A percentile compares a stretch with the other conserved stretches of the same genome.
These are phyloP conservation scores for Hippocampus comes DNA, from an alignment of 2,113 vertebrate genomes.

Conservation along the genomic window DNA sequence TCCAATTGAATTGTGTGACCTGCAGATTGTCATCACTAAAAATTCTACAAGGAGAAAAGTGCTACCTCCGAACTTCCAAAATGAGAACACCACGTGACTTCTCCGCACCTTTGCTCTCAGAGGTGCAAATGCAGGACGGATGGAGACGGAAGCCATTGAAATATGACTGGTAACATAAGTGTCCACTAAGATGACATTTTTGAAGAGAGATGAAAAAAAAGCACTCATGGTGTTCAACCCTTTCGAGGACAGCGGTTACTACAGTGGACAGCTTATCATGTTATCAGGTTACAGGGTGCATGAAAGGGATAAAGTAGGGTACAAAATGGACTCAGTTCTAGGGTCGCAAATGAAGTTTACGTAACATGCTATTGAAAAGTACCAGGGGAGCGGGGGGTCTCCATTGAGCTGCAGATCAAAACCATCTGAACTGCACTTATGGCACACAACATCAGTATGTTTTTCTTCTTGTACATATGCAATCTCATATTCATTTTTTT, in stretches of 20 bases:
- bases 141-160: conserved; percentile 29
- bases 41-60: not conserved
- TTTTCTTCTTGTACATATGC: too few relatives aligned
- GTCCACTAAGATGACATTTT: conserved; percentile 49
- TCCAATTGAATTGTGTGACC: not conserved
- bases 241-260: too few relatives aligned
- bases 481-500: too few relatives aligned
- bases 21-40: not conserved
- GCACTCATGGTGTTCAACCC: conserved; percentile 14
- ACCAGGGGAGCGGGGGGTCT: too few relatives aligned
- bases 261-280: too few relatives aligned
- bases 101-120: conserved; percentile 11
- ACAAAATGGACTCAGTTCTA: conserved; percentile 23
- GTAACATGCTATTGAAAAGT: conserved; percentile 26
- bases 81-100: conserved; percentile 18
- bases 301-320: conserved; percentile 15
- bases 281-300: too few relatives aligned
- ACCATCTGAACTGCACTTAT: too few relatives aligned
- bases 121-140: conserved; percentile 43
- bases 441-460: too few relatives aligned
- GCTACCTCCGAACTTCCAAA: not conserved
- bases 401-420: too few relatives aligned
- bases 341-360: conserved; percentile 28
- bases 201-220: conserved; percentile 15
- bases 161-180: conserved; percentile 36